Evolutionary conservation across 2,113 vertebrate species (phyloP).

Genomic region (Lynx canadensis): DNA sequence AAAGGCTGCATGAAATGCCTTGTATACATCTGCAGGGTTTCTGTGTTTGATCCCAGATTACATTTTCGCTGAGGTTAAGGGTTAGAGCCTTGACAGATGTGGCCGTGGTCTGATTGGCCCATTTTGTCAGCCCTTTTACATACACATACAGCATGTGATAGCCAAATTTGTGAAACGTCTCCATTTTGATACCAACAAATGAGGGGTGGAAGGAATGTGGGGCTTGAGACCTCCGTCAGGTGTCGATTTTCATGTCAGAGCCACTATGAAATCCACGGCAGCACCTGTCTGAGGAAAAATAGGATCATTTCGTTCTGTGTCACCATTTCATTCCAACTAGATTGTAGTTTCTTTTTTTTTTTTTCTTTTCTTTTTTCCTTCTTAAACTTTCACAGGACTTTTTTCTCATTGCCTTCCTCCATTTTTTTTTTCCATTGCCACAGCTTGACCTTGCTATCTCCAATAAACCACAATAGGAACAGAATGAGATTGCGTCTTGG

Average conservation of each 20-base stretch:
- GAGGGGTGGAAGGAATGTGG: background rate
- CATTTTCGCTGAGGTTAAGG: conserved; percentile 61
- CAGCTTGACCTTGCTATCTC: conserved; percentile 35
- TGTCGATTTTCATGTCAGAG: background rate
- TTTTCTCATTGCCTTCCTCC: background rate
- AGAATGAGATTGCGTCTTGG: background rate
- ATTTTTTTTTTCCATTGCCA: background rate
- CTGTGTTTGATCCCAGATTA: conserved; percentile 71
- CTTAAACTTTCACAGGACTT: background rate
- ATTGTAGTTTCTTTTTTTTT: background rate
- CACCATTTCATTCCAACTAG: conserved; percentile 11
- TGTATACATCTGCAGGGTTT: conserved; percentile 48
- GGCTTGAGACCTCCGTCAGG: background rate
- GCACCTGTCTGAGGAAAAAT: background rate
- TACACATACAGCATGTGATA: background rate
- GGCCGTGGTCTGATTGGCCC: conserved; percentile 37
- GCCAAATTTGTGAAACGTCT: conserved; percentile 62
- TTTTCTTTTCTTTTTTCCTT: background rate
- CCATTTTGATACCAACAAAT: conserved; percentile 18
- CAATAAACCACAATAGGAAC: conserved; percentile 16
- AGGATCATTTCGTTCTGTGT: background rate
- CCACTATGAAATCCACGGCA: background rate
- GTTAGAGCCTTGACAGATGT: conserved; percentile 68
- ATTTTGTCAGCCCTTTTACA: conserved; percentile 32
- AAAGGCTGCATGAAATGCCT: conserved; percentile 56